phyloP scores from a whole-genome alignment of 2,888 invertebrate genomes.

The Torymus auratus region DNA sequence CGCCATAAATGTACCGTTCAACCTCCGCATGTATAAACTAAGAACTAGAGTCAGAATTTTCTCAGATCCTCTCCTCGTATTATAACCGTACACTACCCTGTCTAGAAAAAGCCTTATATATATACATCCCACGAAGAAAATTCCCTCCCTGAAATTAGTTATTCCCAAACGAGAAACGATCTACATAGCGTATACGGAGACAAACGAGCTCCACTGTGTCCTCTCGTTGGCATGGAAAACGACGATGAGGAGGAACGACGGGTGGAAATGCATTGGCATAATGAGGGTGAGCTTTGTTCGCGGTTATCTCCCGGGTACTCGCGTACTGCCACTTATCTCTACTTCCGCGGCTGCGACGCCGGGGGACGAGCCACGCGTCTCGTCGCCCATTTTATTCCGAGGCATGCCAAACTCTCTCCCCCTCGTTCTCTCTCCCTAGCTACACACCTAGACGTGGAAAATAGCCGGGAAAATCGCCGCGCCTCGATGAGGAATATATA shows the following conservation, averaged over 20 bases:
- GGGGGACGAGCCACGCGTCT: neutral
- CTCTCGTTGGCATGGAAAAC: neutral
- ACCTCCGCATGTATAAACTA: no score
- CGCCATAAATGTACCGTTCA: no score
- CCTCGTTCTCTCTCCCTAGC: no score
- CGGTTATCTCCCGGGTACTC: conserved; percentile 47
- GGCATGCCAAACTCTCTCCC: neutral
- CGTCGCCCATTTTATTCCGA: conserved; percentile 16
- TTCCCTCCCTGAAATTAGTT: conserved; percentile 35
- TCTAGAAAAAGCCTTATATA: neutral
- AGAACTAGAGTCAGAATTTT: no score
- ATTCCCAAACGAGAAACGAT: conserved; percentile 21
- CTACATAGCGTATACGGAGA: no score
- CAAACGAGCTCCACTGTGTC: neutral
- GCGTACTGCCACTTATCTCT: conserved; percentile 45
- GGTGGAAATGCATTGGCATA: conserved; percentile 31
- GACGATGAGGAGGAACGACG: conserved; percentile 1
- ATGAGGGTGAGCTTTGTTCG: conserved; percentile 48
- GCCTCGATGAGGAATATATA: conserved; percentile 15
- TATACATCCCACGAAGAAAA: neutral
- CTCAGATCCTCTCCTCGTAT: no score
- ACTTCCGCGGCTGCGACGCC: neutral
- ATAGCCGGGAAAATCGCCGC: neutral
- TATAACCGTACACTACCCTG: neutral
- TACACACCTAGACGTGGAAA: conserved; percentile 10